Base-by-base conservation (phyloP, 1,140 invertebrate species). In the Rhyacophila brunnea region DNA sequence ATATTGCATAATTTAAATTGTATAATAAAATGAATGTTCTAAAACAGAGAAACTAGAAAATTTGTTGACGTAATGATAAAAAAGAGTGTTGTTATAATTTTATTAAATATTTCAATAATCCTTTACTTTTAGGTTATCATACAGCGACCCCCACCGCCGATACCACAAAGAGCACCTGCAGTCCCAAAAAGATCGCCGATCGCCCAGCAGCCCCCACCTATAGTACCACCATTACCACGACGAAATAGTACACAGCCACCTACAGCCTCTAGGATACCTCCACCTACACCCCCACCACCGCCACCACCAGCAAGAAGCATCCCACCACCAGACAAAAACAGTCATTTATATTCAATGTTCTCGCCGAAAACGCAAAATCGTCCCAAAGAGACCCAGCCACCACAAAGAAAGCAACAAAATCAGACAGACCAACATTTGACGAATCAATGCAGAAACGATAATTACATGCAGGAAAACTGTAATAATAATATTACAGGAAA, bases 121-220 rank as follows among this genome's bases (percentile, higher is more conserved):
- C n/a, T n/a, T n/a, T n/a, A n/a, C n/a, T 28, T 28, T 28, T 28
- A 28, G 23, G 23, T 28, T 28, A 9, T 28, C 23, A 9, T 28
- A 3, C 23, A 28, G 23, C 23, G 19, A 45, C 50, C 38, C 0
- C 65, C 62, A 14, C 63, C 61, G 11, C 79, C 80, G 45, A 72
- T 81, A 50, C 79, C 79, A 34, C 60, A 74, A 64, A 68, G 77
- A 49, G 71, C 74, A 10, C 75, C 77, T n/a, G 73, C 76, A 5
- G 77, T 80, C 19, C 77, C 78, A 6, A 77, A 80, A 47, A 66
- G 79, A 42, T 40, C 7, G 66, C 58, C 32, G 67, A 63, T 52
- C 35, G n/a, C 62, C 58, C 32, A 67, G 64, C 58, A 48, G 14
- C 64, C 66, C 9, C 66, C 67, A 15, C 72, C 74, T n/a, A 69